Conservation (phyloP, 2,113 vertebrate species). For the Tragelaphus strepsiceros region DNA sequence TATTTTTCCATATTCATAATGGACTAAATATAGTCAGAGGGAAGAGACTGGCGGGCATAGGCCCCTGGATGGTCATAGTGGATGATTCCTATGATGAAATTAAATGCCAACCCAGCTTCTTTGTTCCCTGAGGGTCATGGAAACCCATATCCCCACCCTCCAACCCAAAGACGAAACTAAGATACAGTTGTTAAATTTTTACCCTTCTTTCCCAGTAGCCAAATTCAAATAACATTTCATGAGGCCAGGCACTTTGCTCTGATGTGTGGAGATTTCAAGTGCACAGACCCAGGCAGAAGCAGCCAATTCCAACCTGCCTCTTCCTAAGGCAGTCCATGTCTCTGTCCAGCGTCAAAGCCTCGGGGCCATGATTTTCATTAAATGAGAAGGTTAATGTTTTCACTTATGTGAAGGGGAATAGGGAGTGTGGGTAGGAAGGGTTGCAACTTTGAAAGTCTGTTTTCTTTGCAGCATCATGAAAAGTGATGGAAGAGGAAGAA, state of each 20-base stretch:
- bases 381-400: conserved; percentile 77
- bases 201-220: conserved; percentile 57
- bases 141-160: conserved; percentile 71
- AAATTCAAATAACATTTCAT: conserved; percentile 55
- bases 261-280: neutral
- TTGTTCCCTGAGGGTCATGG: conserved; percentile 73
- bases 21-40: conserved; percentile 87
- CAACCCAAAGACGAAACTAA: conserved; percentile 58
- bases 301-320: neutral
- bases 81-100: conserved; percentile 85
- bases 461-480: neutral
- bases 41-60: conserved; percentile 78
- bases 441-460: conserved; percentile 67
- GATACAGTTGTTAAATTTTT: conserved; percentile 44
- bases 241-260: neutral
- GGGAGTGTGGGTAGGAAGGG: neutral
- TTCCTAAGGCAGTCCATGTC: neutral
- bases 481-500: neutral
- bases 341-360: conserved; percentile 27
- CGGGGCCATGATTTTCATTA: conserved; percentile 65
- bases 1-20: conserved; percentile 89
- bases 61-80: conserved; percentile 83
- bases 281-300: neutral
- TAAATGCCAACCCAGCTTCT: conserved; percentile 85
- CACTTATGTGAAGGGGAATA: conserved; percentile 70